phyloP scores from a whole-genome alignment of 2,888 invertebrate species.

The Tribolium freemani region DNA sequence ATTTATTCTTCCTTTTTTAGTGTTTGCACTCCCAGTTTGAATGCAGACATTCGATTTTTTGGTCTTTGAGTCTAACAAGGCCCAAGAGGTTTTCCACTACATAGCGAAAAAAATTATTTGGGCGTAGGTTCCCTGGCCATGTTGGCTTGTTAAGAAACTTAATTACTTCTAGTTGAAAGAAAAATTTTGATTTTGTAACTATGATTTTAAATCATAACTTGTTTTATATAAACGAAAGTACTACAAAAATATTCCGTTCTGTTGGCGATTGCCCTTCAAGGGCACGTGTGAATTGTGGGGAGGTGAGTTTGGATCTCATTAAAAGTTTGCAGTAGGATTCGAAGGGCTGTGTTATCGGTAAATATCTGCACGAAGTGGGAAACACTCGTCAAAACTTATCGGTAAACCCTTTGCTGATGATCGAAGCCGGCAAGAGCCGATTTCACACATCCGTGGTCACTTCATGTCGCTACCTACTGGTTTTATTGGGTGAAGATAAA shows the following conservation, averaged over 20 bases:
- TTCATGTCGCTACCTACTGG: neutral
- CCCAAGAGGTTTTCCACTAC: too few species aligned
- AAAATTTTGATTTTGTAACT: too few species aligned
- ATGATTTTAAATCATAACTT: too few species aligned
- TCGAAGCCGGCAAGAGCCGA: neutral
- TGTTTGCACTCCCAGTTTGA: too few species aligned
- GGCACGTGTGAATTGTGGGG: slow-evolving; percentile 14
- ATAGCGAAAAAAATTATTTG: neutral
- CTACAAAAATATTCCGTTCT: neutral
- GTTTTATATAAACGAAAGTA: too few species aligned
- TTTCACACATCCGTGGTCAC: slow-evolving; percentile 8
- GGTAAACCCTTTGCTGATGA: slow-evolving; percentile 4
- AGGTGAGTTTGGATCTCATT: slow-evolving; percentile 28
- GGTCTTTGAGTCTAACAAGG: too few species aligned
- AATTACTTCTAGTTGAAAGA: too few species aligned
- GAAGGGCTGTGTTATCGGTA: slow-evolving; percentile 18
- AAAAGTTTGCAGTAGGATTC: slow-evolving; percentile 16
- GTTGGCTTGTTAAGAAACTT: too few species aligned
- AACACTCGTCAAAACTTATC: slow-evolving; percentile 26
- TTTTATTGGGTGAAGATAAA: neutral
- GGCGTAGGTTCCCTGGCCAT: too few species aligned
- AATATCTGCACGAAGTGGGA: slow-evolving; percentile 24
- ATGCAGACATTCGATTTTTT: too few species aligned
- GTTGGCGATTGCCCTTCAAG: slow-evolving; percentile 8
- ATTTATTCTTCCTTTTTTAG: too few species aligned